phyloP scores from a whole-genome alignment of 2,888 invertebrate species.

The Tachystola acroxantha region DNA sequence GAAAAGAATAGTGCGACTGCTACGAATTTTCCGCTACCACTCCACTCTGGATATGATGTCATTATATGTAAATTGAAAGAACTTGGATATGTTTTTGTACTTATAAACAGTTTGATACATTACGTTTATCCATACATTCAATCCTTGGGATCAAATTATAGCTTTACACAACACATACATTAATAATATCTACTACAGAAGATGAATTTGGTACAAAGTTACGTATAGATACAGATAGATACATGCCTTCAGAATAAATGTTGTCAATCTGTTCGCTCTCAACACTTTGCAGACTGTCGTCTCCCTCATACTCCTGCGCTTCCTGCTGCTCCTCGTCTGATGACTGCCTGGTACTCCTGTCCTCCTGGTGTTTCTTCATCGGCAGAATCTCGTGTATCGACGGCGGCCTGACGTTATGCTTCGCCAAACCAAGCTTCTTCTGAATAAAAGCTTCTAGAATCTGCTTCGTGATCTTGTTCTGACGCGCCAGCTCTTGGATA shows the following conservation, averaged over 20 bases:
- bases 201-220: too few relatives aligned
- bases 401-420: conserved; percentile 67
- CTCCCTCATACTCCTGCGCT: conserved; percentile 38
- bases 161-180: too few relatives aligned
- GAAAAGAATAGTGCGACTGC: too few relatives aligned
- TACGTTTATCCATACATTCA: too few relatives aligned
- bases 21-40: too few relatives aligned
- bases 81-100: too few relatives aligned
- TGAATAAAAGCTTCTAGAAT: conserved; percentile 86
- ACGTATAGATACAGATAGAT: too few relatives aligned
- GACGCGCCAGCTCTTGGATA: conserved; percentile 81
- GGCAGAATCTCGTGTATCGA: conserved; percentile 83
- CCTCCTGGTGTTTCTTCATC: conserved; percentile 46
- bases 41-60: too few relatives aligned
- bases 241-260: conserved; percentile 74
- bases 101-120: too few relatives aligned
- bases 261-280: conserved; percentile 85
- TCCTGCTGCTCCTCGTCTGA: conserved; percentile 30
- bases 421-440: conserved; percentile 81
- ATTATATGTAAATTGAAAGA: too few relatives aligned
- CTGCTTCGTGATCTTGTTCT: conserved; percentile 87
- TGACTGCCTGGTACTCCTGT: conserved; percentile 29
- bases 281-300: conserved; percentile 81
- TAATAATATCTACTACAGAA: too few relatives aligned
- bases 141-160: too few relatives aligned